These are phyloP conservation scores for Agrochola lychnidis DNA, from an alignment of 2,888 invertebrate genomes.

Conservation along the genomic window DNA sequence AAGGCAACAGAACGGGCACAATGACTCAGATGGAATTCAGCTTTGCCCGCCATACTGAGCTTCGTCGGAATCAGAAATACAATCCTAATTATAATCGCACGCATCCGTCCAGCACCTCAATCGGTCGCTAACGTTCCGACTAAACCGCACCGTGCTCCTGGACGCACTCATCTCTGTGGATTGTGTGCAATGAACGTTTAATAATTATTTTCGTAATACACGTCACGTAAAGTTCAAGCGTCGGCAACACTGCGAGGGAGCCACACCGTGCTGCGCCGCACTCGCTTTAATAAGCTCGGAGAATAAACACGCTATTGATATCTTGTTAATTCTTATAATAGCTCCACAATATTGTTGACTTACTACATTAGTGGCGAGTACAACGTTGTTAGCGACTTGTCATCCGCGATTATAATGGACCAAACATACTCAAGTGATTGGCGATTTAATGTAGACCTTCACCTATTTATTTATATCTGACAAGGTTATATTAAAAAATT, in stretches of 20 bases:
- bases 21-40: conserved; percentile 90
- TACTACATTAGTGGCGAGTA: conserved; percentile 46
- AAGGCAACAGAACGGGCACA: conserved; percentile 90
- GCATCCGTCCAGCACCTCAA: conserved; percentile 90
- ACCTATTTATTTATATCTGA: conserved; percentile 54
- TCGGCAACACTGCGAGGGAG: conserved; percentile 51
- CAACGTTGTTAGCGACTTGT: conserved; percentile 36
- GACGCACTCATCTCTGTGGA: conserved; percentile 71
- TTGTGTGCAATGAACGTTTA: conserved; percentile 72
- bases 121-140: conserved; percentile 82
- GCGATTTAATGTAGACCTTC: conserved; percentile 43
- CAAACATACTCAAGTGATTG: conserved; percentile 22
- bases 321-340: conserved; percentile 64
- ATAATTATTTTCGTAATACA: conserved; percentile 73
- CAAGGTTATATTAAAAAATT: conserved; percentile 47
- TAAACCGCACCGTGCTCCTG: conserved; percentile 70
- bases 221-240: conserved; percentile 69
- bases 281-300: conserved; percentile 58
- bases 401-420: conserved; percentile 26
- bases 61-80: conserved; percentile 91
- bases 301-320: conserved; percentile 63
- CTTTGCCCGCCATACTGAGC: conserved; percentile 87
- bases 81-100: conserved; percentile 91
- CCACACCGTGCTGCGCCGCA: conserved; percentile 38
- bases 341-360: conserved; percentile 55